Evolutionary conservation across 2,888 invertebrate species (phyloP).

Genomic region (Eupsilia transversa): DNA sequence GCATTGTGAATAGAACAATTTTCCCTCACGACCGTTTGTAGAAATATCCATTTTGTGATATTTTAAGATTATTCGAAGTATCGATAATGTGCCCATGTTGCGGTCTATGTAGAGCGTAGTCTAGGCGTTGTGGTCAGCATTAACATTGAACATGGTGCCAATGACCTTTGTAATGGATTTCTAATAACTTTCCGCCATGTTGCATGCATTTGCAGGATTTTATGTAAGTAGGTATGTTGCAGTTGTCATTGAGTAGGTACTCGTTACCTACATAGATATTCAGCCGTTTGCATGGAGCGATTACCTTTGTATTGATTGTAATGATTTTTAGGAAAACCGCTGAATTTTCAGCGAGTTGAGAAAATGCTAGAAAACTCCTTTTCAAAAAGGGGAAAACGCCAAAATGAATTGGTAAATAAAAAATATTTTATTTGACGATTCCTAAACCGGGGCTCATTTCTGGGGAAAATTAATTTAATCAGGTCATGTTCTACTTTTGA

Average conservation of each 20-base stretch:
- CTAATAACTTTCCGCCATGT: constrained; percentile 62
- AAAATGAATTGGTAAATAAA: neutral
- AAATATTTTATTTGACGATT: neutral
- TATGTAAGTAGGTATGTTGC: constrained; percentile 19
- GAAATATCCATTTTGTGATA: constrained; percentile 31
- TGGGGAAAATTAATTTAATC: constrained; percentile 5
- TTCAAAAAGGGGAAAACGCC: neutral
- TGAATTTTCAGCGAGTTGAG: neutral
- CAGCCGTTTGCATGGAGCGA: neutral
- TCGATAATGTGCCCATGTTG: constrained; percentile 45
- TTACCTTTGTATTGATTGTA: neutral
- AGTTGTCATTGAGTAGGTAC: constrained; percentile 12
- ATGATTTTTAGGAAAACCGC: neutral
- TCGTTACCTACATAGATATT: constrained; percentile 5
- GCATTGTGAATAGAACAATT: constrained; percentile 15
- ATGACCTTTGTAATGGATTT: constrained; percentile 66
- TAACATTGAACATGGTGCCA: constrained; percentile 43
- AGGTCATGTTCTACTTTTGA: constrained; percentile 31
- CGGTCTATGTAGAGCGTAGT: constrained; percentile 46
- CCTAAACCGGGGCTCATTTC: neutral
- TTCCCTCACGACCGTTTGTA: constrained; percentile 23
- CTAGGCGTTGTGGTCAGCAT: constrained; percentile 57
- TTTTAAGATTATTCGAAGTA: constrained; percentile 40
- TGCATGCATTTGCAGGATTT: constrained; percentile 33
- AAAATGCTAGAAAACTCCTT: neutral